A percentile compares a stretch with the other conserved stretches of the same genome.
Conservation (phyloP, 1,140 invertebrate genomes). For the Pissodes strobi region DNA sequence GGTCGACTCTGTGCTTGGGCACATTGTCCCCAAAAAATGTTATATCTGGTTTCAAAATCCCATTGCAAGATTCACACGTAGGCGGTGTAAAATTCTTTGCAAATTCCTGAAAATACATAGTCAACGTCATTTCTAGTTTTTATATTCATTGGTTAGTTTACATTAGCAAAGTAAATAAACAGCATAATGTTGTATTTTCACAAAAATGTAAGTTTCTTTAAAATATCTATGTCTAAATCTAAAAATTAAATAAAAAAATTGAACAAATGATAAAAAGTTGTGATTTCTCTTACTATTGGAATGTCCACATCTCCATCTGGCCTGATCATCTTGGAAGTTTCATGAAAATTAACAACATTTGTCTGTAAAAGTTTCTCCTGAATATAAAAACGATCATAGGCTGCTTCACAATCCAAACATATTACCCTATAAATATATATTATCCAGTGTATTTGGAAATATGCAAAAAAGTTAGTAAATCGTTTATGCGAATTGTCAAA, state of each 20-base stretch:
- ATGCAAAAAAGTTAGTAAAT: too few relatives aligned
- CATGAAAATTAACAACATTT: conserved; percentile 81
- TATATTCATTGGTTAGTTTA: too few relatives aligned
- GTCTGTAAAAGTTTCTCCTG: conserved; percentile 71
- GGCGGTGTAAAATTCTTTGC: conserved; percentile 76
- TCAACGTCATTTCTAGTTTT: too few relatives aligned
- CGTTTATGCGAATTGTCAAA: too few relatives aligned
- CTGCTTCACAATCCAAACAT: conserved; percentile 79
- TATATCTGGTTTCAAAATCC: conserved; percentile 88
- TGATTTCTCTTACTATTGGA: conserved; percentile 67
- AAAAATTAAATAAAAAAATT: too few relatives aligned
- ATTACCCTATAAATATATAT: conserved; percentile 70
- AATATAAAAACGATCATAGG: conserved; percentile 70
- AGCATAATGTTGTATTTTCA: too few relatives aligned
- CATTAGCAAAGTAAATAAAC: too few relatives aligned
- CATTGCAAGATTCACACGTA: conserved; percentile 76
- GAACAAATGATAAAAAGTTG: too few relatives aligned
- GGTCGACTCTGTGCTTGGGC: conserved; percentile 69
- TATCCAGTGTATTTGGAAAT: too few relatives aligned
- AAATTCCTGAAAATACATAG: conserved; percentile 71
- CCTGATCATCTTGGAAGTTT: conserved; percentile 68
- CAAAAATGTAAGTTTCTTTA: too few relatives aligned
- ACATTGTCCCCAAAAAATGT: conserved; percentile 97
- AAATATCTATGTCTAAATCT: too few relatives aligned
- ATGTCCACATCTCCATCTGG: conserved; percentile 96